phyloP scores from a whole-genome alignment of 1,140 invertebrate species.

The Drosophila subobscura region DNA sequence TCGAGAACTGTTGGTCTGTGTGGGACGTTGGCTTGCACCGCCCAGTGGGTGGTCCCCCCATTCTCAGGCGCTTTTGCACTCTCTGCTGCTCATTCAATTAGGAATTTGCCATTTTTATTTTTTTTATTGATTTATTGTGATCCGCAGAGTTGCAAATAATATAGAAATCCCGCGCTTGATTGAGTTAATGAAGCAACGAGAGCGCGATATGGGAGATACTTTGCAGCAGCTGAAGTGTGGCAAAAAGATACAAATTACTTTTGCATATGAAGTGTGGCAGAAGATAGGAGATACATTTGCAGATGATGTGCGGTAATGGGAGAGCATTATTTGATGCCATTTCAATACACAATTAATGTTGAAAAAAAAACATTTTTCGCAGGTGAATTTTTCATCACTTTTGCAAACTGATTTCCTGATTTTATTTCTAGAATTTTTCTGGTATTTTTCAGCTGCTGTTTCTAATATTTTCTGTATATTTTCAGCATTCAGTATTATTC shows the following conservation, averaged over 20 bases:
- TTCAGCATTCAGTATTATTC: too few relatives aligned
- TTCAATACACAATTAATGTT: not conserved
- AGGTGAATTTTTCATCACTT: too few relatives aligned
- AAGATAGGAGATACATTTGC: not conserved
- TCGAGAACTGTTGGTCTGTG: conserved; percentile 13
- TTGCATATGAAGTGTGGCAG: not conserved
- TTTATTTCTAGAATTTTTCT: too few relatives aligned
- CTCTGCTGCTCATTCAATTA: conserved; percentile 47
- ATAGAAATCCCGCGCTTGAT: conserved; percentile 34
- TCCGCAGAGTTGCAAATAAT: conserved; percentile 30
- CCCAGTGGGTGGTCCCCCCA: conserved; percentile 43
- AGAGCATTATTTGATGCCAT: conserved; percentile 8
- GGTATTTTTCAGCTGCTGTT: too few relatives aligned
- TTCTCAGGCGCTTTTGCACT: not conserved
- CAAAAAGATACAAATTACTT: not conserved
- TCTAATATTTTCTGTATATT: too few relatives aligned
- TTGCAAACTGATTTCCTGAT: too few relatives aligned
- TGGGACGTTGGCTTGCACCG: conserved; percentile 10
- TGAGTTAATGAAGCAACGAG: conserved; percentile 29
- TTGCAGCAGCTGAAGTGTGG: conserved; percentile 4
- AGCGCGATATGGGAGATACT: conserved; percentile 10
- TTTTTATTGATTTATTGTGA: conserved; percentile 73
- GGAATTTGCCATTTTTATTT: conserved; percentile 31
- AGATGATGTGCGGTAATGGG: conserved; percentile 4
- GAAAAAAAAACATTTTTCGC: not conserved